phyloP scores from a whole-genome alignment of 2,888 invertebrate species.

The Tipula helvola region DNA sequence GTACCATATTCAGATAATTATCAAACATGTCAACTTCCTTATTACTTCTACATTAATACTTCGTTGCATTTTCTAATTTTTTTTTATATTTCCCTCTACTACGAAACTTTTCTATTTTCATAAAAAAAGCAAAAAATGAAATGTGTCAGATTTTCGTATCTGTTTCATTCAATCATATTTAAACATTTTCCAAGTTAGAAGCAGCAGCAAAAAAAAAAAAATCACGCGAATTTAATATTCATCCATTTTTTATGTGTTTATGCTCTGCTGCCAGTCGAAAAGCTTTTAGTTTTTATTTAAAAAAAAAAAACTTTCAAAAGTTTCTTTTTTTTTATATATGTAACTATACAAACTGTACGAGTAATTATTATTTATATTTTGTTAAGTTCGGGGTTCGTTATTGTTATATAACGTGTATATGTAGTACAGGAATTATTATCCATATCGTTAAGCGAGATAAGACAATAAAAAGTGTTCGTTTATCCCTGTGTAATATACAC shows the following conservation, averaged over 20 bases:
- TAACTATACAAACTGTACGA: not conserved
- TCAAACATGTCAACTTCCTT: not conserved
- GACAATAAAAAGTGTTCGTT: not conserved
- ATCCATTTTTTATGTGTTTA: not conserved
- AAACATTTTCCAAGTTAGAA: not conserved
- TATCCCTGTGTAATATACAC: not conserved
- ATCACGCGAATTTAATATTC: not conserved
- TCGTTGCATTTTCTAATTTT: not conserved
- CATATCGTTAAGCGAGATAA: not conserved
- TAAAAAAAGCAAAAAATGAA: not conserved
- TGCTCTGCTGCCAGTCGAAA: not conserved
- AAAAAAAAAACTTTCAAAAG: not conserved
- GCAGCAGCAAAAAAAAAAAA: not conserved
- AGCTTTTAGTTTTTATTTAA: not conserved
- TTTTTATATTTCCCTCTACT: not conserved
- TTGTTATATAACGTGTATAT: not conserved
- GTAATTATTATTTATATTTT: not conserved
- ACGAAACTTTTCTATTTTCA: not conserved
- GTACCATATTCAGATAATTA: not conserved
- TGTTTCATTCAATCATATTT: not conserved
- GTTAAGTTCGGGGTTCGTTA: not conserved
- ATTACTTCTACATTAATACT: not conserved
- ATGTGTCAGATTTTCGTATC: not conserved
- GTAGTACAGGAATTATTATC: not conserved
- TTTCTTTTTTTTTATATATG: not conserved